These are phyloP conservation scores for Propithecus perrieri DNA, from an alignment of 2,797 vertebrate genomes.

Conservation along the genomic window DNA sequence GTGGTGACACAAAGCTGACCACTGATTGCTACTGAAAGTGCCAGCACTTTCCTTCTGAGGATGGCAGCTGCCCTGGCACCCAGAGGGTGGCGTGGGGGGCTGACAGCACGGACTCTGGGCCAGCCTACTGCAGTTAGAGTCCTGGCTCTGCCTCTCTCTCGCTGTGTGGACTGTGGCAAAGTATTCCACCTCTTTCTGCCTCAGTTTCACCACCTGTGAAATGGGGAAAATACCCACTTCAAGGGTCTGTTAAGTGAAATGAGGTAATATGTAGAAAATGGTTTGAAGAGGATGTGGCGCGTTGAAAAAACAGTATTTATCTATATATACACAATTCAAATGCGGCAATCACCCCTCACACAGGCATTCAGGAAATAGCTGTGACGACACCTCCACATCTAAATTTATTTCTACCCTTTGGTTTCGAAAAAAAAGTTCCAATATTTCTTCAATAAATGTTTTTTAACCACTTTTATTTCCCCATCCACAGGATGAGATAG, in stretches of 20 bases:
- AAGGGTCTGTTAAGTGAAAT: not conserved
- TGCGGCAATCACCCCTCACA: not conserved
- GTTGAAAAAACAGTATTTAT: not conserved
- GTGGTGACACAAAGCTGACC: not conserved
- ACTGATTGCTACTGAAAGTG: too few species aligned
- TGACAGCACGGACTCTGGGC: not conserved
- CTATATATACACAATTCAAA: not conserved
- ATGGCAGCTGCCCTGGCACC: fast-evolving
- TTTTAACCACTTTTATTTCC: constrained; percentile 1
- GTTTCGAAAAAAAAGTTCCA: not conserved
- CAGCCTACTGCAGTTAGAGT: not conserved
- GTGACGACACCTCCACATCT: not conserved
- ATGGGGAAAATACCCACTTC: not conserved
- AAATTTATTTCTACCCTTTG: not conserved
- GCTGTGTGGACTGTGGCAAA: not conserved
- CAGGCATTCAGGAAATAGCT: not conserved
- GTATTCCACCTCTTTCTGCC: not conserved
- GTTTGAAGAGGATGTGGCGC: not conserved
- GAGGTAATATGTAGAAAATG: not conserved
- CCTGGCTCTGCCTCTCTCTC: not conserved
- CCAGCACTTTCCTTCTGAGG: not conserved
- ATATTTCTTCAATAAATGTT: not conserved
- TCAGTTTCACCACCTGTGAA: not conserved
- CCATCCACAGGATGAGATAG: not conserved
- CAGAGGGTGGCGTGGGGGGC: fast-evolving